Evolutionary conservation across 1,140 invertebrate species (phyloP).

Genomic region (Choristoneura fumiferana): DNA sequence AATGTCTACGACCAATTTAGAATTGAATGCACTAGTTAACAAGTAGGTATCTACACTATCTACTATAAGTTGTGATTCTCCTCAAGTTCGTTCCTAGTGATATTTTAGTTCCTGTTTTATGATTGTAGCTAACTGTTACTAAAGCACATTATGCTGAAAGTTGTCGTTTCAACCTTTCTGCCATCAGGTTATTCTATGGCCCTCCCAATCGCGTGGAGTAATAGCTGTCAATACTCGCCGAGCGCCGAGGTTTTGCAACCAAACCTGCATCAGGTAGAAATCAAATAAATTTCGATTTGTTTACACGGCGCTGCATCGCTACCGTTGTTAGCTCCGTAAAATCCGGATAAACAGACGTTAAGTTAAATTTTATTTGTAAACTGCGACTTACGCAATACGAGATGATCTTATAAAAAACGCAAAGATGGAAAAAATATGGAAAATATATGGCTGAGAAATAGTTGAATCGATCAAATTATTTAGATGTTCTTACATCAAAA

Average conservation of each 20-base stretch:
- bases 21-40: not conserved
- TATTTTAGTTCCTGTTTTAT: no score
- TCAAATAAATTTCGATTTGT: constrained; percentile 1
- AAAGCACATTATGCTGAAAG: not conserved
- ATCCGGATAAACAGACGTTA: not conserved
- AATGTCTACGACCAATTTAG: not conserved
- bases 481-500: not conserved
- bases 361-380: no score
- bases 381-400: no score
- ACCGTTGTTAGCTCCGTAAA: not conserved
- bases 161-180: not conserved
- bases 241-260: not conserved
- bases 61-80: no score
- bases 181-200: not conserved
- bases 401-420: no score
- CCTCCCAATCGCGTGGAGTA: not conserved
- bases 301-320: not conserved
- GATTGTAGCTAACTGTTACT: no score
- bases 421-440: no score
- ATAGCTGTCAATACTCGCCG: not conserved
- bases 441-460: no score
- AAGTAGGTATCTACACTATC: no score
- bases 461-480: not conserved
- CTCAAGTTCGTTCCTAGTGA: no score
- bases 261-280: constrained; percentile 3